These are phyloP conservation scores for Petroica traversi DNA, from an alignment of 2,113 vertebrate species.

Conservation along the genomic window DNA sequence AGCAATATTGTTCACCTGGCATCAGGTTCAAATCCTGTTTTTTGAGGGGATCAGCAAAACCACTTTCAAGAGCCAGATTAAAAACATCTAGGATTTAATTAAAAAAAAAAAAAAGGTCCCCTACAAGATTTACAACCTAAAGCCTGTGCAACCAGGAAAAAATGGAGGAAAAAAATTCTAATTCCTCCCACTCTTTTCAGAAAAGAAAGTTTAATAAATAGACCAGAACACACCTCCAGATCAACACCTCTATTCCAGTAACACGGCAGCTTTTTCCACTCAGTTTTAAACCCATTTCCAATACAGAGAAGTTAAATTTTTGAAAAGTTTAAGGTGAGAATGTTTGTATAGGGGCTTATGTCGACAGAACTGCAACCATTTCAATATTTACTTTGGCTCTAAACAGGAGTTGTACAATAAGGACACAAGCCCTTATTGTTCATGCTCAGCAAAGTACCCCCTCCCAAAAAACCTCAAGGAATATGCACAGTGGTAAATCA, in stretches of 20 bases:
- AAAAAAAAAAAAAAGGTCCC: neutral
- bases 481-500: neutral
- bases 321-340: neutral
- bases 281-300: neutral
- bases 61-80: neutral
- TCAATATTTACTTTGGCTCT: conserved; percentile 2
- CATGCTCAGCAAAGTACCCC: neutral
- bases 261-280: neutral
- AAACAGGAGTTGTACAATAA: neutral
- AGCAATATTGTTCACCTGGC: neutral
- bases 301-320: neutral
- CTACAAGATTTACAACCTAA: neutral
- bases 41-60: neutral
- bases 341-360: neutral
- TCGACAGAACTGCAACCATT: neutral
- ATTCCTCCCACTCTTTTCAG: neutral
- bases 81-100: neutral
- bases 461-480: neutral
- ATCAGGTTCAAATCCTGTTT: neutral
- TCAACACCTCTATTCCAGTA: neutral
- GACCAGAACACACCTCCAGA: neutral
- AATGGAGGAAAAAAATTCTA: neutral
- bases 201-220: neutral
- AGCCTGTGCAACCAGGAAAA: neutral
- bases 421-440: conserved; percentile 39